Base-by-base conservation (phyloP, 2,888 invertebrate species). In the Lacanobia wlatinum region DNA sequence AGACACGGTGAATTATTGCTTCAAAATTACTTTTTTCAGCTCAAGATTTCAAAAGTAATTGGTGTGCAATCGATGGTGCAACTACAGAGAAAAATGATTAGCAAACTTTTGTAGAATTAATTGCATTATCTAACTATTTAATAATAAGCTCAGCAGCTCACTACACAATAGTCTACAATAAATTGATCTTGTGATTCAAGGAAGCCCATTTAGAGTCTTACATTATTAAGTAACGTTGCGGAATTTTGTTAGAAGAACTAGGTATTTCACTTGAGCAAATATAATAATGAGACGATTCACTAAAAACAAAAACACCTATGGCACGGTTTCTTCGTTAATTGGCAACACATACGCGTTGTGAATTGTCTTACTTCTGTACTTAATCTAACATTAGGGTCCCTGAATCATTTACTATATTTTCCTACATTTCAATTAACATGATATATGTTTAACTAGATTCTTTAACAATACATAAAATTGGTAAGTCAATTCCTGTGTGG, bases 321-420 rank as follows among this genome's bases (percentile, higher is more conserved):
- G 96, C 96, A 96, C 96, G 92, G 93, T 90, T 90, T 85, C 87
- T 93, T 95, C 94, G 96, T 93, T 95, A 93, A 90, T 89, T 90
- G 88, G 90, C 89, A 84, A 85, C 78, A 70, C 81, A 70, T 79
- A 71, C 86, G 86, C 81, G 87, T 82, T 71, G 77, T 81, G 75
- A 75, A 77, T 61, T 83, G 83, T 84, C 83, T 86, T 86, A 87
- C 67, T 71, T 87, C 76, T 88, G 86, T 87, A 89, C 88, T 88
- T 89, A 90, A 66, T 87, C 86, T 91, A 89, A 87, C 84, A 84
- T 70, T 82, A 83, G 83, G 89, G 88, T 88, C 87, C 89, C 85
- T 84, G 84, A 86, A 84, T 87, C 86, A 77, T 70, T 83, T 74
- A 74, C 46, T 82, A 81, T 81, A 81, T 83, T 87, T 85, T 77